Conservation (phyloP, 2,113 vertebrate species). For the Chionomys nivalis region DNA sequence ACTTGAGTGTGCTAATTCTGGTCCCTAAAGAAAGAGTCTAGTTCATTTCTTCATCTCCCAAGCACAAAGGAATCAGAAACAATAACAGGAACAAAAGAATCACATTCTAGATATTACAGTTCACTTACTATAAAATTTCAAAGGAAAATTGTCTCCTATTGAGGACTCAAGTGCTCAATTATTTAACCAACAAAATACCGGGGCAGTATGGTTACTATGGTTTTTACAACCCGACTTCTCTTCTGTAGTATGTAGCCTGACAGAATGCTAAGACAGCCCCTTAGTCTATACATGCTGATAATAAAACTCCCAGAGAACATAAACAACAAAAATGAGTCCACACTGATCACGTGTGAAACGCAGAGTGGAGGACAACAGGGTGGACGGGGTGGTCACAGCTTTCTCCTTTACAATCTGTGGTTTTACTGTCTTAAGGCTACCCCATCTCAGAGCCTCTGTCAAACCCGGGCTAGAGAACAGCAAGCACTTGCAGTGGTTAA, state of each 20-base stretch:
- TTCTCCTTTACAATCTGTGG: not conserved
- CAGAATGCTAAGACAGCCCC: not conserved
- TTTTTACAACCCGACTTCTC: slow-evolving; percentile 27
- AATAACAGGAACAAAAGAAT: slow-evolving; percentile 33
- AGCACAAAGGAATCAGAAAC: slow-evolving; percentile 26
- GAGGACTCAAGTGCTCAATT: not conserved
- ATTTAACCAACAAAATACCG: slow-evolving; percentile 3
- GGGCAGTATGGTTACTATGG: not conserved
- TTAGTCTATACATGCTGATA: not conserved
- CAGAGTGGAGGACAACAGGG: not conserved
- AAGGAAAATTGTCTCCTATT: slow-evolving; percentile 13
- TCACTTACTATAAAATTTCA: slow-evolving; percentile 11
- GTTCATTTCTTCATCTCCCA: not conserved
- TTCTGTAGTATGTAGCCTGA: not conserved
- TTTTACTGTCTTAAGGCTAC: not conserved
- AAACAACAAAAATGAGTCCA: not conserved
- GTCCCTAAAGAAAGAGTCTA: not conserved
- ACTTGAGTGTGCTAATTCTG: not conserved
- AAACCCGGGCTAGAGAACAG: not conserved
- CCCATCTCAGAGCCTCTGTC: not conserved
- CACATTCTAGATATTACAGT: not conserved
- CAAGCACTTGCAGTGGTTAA: too few species aligned
- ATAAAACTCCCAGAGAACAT: not conserved
- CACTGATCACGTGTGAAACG: not conserved
- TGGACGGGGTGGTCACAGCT: not conserved